Conservation (phyloP, 2,797 vertebrate genomes). For the Natrix natrix region DNA sequence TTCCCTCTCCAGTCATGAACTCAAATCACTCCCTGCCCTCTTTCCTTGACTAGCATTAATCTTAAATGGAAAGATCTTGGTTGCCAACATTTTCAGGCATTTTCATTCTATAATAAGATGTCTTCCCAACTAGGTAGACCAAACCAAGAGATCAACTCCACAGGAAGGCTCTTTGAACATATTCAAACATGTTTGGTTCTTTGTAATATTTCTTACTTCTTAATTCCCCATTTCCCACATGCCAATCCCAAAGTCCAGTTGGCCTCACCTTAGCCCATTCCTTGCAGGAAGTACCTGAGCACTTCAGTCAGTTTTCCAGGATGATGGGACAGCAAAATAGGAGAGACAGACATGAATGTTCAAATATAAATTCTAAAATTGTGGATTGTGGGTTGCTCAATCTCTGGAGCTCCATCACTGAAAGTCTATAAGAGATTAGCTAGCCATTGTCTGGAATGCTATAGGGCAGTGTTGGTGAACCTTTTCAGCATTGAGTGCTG, state of each 20-base stretch:
- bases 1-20: not conserved
- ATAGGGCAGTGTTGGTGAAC: too few species aligned
- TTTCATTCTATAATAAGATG: not conserved
- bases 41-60: not conserved
- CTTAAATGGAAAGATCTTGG: not conserved
- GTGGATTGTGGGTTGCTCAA: not conserved
- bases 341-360: not conserved
- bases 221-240: fast-evolving
- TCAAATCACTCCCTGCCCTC: not conserved
- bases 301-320: slow-evolving; percentile 82
- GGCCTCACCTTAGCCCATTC: slow-evolving; percentile 98
- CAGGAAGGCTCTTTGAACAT: not conserved
- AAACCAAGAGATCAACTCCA: not conserved
- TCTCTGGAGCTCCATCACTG: not conserved
- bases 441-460: too few species aligned
- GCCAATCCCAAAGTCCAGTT: not conserved
- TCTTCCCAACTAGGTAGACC: not conserved
- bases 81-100: not conserved
- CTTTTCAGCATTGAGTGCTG: too few species aligned
- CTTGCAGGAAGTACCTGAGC: slow-evolving; percentile 98
- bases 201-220: not conserved
- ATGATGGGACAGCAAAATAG: slow-evolving; percentile 3
- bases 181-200: not conserved
- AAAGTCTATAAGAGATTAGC: not conserved
- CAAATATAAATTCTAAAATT: not conserved